Evolutionary conservation across 2,888 invertebrate genomes (phyloP).

Genomic region (Tiliacea aurago): DNA sequence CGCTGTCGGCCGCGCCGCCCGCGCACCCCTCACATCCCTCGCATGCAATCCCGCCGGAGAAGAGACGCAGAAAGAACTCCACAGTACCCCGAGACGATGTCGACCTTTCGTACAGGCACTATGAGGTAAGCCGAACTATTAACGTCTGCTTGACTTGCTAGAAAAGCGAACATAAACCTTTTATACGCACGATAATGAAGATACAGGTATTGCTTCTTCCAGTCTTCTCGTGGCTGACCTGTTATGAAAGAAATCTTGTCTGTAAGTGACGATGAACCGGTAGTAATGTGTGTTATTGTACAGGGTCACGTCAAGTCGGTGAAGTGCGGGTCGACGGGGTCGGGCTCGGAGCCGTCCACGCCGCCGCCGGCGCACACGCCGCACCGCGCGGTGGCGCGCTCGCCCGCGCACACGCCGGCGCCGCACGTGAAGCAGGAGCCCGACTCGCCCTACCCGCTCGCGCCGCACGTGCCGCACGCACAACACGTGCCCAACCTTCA

Average conservation of each 20-base stretch:
- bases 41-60: constrained; percentile 78
- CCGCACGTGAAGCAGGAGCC: constrained; percentile 76
- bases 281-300: constrained; percentile 16
- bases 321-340: constrained; percentile 85
- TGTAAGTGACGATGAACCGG: background rate
- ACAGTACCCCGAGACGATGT: constrained; percentile 83
- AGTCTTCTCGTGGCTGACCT: background rate
- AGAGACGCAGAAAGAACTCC: constrained; percentile 88
- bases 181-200: background rate
- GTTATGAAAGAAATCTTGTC: background rate
- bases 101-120: constrained; percentile 84
- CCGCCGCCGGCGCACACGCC: constrained; percentile 88
- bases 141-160: background rate
- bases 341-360: constrained; percentile 88
- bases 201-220: background rate
- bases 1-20: constrained; percentile 74
- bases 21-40: constrained; percentile 69
- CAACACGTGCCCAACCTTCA: constrained; percentile 77
- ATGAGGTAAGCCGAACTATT: constrained; percentile 77
- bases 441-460: constrained; percentile 58
- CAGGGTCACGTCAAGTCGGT: constrained; percentile 82
- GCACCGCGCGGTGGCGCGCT: constrained; percentile 76
- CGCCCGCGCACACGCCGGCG: constrained; percentile 87
- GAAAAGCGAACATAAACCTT: background rate
- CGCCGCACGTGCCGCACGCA: constrained; percentile 73